phyloP scores from a whole-genome alignment of 1,140 invertebrate species.

The Sycophila sp. region DNA sequence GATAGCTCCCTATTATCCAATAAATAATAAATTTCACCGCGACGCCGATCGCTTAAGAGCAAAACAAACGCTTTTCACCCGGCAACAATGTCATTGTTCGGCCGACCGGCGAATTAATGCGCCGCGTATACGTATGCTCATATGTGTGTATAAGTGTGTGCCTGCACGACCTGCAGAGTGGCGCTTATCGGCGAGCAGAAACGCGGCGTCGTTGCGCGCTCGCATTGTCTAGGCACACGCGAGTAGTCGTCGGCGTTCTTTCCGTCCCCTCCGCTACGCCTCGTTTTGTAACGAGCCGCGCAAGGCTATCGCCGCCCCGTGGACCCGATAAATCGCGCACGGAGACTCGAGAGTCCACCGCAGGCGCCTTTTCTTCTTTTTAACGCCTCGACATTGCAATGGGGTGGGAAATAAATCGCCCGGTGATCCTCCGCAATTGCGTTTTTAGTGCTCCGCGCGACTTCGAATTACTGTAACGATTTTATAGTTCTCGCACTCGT shows the following conservation, averaged over 20 bases:
- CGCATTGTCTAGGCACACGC: constrained; percentile 12
- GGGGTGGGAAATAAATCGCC: no score
- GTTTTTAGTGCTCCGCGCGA: no score
- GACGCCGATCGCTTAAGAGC: neutral
- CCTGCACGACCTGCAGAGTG: neutral
- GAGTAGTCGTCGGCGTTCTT: constrained; percentile 8
- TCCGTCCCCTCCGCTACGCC: no score
- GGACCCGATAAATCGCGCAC: constrained; percentile 10
- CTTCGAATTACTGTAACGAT: no score
- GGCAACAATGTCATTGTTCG: constrained; percentile 13
- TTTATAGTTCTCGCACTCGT: no score
- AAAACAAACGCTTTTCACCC: neutral
- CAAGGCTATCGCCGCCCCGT: constrained; percentile 7
- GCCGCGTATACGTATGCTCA: neutral
- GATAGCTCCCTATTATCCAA: no score
- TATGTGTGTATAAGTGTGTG: neutral
- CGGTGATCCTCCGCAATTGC: no score
- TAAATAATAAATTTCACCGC: neutral
- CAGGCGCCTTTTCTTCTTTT: no score
- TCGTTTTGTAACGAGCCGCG: constrained; percentile 13
- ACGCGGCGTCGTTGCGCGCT: neutral
- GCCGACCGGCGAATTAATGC: neutral
- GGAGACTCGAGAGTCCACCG: neutral
- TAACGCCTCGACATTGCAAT: no score
- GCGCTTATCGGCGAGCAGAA: constrained; percentile 12